These are phyloP conservation scores for Dolichotis patagonum DNA, from an alignment of 2,113 vertebrate genomes.

Conservation along the genomic window DNA sequence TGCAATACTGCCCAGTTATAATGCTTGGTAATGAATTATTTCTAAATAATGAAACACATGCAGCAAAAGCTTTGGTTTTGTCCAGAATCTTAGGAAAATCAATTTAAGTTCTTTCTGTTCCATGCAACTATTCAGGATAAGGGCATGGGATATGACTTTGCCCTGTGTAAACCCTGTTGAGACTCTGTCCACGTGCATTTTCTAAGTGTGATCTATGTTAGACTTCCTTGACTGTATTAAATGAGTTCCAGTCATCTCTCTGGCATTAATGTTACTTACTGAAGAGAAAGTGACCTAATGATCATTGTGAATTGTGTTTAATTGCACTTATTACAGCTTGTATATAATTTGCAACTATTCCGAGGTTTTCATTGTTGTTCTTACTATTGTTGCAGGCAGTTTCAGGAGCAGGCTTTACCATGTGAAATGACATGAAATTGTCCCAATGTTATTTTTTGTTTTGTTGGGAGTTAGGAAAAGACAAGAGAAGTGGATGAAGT, in stretches of 20 bases:
- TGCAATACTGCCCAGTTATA: constrained; percentile 48
- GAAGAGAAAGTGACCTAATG: constrained; percentile 62
- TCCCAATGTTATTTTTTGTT: constrained; percentile 39
- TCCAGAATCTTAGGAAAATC: constrained; percentile 48
- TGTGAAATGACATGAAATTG: constrained; percentile 23
- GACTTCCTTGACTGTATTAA: constrained; percentile 46
- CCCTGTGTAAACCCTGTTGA: background rate
- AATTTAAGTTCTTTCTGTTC: constrained; percentile 12
- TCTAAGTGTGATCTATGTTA: constrained; percentile 53
- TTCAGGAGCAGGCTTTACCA: constrained; percentile 14
- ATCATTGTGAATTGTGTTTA: constrained; percentile 67
- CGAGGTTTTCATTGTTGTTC: constrained; percentile 25
- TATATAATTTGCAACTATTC: constrained; percentile 59
- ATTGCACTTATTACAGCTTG: constrained; percentile 58
- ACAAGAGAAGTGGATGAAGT: background rate
- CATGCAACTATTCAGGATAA: background rate
- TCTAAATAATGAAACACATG: constrained; percentile 56
- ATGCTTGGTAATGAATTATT: constrained; percentile 67
- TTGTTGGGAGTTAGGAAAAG: background rate
- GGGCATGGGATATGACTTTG: background rate
- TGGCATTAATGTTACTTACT: constrained; percentile 58
- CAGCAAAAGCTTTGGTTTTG: constrained; percentile 9
- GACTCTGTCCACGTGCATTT: constrained; percentile 10
- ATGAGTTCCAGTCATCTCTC: constrained; percentile 65
- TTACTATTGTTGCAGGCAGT: constrained; percentile 40